These are phyloP conservation scores for Chionoecetes opilio DNA, from an alignment of 1,140 invertebrate genomes.

Conservation along the genomic window DNA sequence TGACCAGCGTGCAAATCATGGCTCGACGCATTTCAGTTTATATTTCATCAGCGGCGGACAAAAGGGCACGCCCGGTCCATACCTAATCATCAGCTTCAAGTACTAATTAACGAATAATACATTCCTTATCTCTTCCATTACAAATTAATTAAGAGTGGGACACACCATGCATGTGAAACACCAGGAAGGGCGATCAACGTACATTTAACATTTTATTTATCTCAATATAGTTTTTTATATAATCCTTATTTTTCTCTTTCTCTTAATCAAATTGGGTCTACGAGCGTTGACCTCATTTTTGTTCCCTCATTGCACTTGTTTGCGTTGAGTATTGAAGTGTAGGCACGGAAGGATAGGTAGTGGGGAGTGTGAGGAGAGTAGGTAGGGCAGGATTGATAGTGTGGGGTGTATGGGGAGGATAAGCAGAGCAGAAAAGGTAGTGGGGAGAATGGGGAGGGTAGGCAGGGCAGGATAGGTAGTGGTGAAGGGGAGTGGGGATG, in stretches of 20 bases:
- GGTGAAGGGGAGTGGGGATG: background rate
- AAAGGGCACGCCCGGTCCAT: background rate
- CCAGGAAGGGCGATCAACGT: background rate
- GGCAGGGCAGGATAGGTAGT: background rate
- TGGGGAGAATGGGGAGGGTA: background rate
- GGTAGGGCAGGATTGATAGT: background rate
- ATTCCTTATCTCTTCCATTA: constrained; percentile 30
- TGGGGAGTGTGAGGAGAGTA: background rate
- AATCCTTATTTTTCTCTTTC: too few relatives aligned
- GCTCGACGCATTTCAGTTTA: background rate
- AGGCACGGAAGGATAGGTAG: too few relatives aligned
- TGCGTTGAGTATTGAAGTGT: background rate
- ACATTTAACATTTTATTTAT: too few relatives aligned
- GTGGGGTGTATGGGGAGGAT: background rate
- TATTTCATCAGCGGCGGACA: background rate
- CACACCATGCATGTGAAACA: background rate
- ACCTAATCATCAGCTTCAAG: background rate
- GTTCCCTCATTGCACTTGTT: background rate
- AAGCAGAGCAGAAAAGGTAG: background rate
- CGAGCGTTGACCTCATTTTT: background rate
- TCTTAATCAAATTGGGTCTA: background rate
- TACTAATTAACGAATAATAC: constrained; percentile 31
- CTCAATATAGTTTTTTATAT: too few relatives aligned
- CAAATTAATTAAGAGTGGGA: background rate
- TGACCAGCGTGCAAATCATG: background rate